These are phyloP conservation scores for Ciconia boyciana DNA, from an alignment of 2,113 vertebrate species.

Conservation along the genomic window DNA sequence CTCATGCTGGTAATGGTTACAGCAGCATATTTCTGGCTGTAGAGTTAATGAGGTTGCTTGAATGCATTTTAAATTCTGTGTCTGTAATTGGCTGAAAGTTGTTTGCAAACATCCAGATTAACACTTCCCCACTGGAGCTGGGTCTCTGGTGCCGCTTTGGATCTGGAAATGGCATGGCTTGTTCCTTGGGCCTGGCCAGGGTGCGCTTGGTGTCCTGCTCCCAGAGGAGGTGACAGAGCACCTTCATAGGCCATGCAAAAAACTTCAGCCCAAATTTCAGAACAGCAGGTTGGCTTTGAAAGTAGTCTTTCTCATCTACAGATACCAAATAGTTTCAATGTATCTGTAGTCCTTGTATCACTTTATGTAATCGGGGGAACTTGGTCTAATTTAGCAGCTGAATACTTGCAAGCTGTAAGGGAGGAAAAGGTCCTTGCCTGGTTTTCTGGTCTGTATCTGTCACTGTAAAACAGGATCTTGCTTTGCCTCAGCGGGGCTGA, in stretches of 20 bases:
- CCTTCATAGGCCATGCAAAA: accelerated
- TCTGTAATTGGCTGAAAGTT: neutral
- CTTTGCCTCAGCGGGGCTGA: neutral
- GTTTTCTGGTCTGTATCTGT: neutral
- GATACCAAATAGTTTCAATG: accelerated
- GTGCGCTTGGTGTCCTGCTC: neutral
- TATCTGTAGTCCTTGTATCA: accelerated
- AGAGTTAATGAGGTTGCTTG: neutral
- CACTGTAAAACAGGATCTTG: neutral
- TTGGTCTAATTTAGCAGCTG: neutral
- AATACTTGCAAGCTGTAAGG: neutral
- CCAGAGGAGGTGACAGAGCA: neutral
- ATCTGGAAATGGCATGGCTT: neutral
- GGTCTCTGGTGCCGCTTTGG: neutral
- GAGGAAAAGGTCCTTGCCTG: neutral
- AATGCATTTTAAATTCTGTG: neutral
- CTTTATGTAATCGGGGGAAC: neutral
- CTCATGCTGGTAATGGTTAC: neutral
- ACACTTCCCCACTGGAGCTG: neutral
- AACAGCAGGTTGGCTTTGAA: neutral
- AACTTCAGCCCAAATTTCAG: accelerated
- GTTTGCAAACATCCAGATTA: neutral
- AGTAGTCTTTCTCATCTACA: neutral
- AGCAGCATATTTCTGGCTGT: neutral
- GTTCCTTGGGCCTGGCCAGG: accelerated